Base-by-base conservation (phyloP, 2,888 invertebrate genomes). In the Periphyllus acericola region DNA sequence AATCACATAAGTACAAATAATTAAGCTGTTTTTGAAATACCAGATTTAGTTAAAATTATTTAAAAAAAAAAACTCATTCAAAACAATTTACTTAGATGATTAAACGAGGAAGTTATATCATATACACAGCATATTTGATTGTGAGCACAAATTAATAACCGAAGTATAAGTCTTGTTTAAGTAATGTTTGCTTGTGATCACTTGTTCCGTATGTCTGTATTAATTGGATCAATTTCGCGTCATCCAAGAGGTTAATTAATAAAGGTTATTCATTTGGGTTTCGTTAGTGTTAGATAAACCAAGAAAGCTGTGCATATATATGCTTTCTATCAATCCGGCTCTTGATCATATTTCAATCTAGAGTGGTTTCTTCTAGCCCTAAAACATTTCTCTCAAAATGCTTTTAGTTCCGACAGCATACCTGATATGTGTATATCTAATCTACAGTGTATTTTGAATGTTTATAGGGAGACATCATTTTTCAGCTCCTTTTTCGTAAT, bases 331-430 rank as follows among this genome's bases (percentile, higher is more conserved):
- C 55, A 60, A 83, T 75, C 40, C 8, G 29, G 68, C 74, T 60
- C 60, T 60, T 75, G 74, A 75, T 75, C 83, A 75, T 83, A 83
- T 83, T 83, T 83, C 75, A 83, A 75, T 83, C 36, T 75, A 76
- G 25, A 84, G 84, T 84, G 84, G 66, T 84, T 76, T 46, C 66
- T 76, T 66, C 40, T 40, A 75, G 32, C 40, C 25, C 46, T 76
- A 84, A 76, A 76, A 84, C 76, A 76, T 84, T 68, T 84, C 66
- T 17, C 84, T 76, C 29, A 25, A 76, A 76, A 84, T 76, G 75
- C 84, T 84, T 84, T 84, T 84, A 84, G 76, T 66, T 40, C 46
- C 29, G 40, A 76, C 83, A 60, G 60, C 74, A 34, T 83, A 60
- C 36, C 60, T 60, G 83, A 14, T 40, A 75, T 14, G 36, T 29